These are phyloP conservation scores for Petrolisthes manimaculis DNA, from an alignment of 2,888 invertebrate genomes.

Conservation along the genomic window DNA sequence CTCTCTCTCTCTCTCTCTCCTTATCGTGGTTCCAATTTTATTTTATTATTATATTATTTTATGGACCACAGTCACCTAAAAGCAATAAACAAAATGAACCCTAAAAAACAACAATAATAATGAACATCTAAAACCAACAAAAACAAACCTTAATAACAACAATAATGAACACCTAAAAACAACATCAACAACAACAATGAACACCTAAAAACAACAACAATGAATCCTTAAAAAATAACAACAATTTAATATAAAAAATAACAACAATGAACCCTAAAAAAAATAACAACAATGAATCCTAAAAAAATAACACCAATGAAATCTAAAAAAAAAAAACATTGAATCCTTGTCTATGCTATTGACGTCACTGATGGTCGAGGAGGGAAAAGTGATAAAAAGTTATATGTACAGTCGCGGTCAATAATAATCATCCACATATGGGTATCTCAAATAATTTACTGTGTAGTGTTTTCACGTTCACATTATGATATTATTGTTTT, in stretches of 20 bases:
- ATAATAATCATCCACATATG: too few relatives aligned
- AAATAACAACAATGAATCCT: background rate
- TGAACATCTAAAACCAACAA: background rate
- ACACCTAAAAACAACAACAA: background rate
- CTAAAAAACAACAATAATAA: background rate
- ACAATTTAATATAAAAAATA: background rate
- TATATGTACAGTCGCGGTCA: too few relatives aligned
- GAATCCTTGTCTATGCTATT: background rate
- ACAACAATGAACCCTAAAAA: background rate
- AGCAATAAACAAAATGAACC: too few relatives aligned
- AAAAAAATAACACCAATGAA: background rate
- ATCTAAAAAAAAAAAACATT: background rate
- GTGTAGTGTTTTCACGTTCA: too few relatives aligned
- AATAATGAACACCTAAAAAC: background rate
- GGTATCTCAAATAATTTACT: too few relatives aligned
- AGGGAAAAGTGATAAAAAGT: too few relatives aligned
- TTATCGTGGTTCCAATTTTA: background rate
- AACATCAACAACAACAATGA: background rate
- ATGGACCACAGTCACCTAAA: too few relatives aligned
- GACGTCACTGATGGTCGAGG: too few relatives aligned
- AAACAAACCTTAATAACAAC: background rate
- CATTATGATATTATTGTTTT: too few relatives aligned
- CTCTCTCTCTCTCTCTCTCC: slow-evolving; percentile 1
- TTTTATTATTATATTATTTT: background rate
- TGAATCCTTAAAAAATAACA: background rate